A percentile compares a stretch with the other conserved stretches of the same genome.
phyloP scores from a whole-genome alignment of 2,797 vertebrate genomes.

The Tympanoctomys barrerae region DNA sequence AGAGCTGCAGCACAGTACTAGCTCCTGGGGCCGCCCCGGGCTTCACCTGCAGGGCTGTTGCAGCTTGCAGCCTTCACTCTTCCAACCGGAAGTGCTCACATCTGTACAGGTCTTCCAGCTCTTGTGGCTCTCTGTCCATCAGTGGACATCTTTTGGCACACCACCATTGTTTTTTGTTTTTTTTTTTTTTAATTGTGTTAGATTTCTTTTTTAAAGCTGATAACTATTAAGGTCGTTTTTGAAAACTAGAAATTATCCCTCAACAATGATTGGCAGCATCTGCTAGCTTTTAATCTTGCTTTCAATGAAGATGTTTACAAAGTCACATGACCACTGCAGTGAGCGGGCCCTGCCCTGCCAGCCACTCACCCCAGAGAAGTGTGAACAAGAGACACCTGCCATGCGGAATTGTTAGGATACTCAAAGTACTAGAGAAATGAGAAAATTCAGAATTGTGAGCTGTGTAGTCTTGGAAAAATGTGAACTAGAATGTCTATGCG shows the following conservation, averaged over 20 bases:
- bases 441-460: neutral
- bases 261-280: neutral
- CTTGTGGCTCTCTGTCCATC: accelerated
- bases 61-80: neutral
- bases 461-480: neutral
- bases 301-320: neutral
- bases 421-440: neutral
- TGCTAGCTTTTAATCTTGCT: neutral
- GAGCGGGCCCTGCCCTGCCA: neutral
- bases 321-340: no score
- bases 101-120: neutral
- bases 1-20: neutral
- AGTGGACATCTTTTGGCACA: neutral
- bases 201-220: neutral
- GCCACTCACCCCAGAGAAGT: neutral
- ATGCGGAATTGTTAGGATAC: neutral
- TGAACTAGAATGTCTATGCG: neutral
- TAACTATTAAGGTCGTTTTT: constrained; percentile 3
- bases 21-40: neutral
- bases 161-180: neutral
- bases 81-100: neutral
- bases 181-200: neutral
- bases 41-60: no score
- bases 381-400: neutral
- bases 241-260: constrained; percentile 13